Conservation (phyloP, 92 coral and sea anemone species). For the Phenganax stokvisi region DNA sequence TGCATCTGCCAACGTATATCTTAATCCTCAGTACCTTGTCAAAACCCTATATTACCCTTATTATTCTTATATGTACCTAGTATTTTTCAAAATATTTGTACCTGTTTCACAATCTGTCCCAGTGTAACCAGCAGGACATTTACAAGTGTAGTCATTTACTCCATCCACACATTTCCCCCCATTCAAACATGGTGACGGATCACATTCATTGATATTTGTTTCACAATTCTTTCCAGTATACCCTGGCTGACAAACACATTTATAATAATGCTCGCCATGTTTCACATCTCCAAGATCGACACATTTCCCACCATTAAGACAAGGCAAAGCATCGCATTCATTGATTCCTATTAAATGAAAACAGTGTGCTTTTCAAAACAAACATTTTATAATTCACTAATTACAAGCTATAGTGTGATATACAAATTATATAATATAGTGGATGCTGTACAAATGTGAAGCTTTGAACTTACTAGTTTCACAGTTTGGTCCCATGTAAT, state of each 20-base stretch:
- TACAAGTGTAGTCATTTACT: slow-evolving; percentile 18
- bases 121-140: slow-evolving; percentile 23
- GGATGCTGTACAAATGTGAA: too few relatives aligned
- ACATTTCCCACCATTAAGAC: slow-evolving; percentile 23
- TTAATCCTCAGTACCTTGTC: background rate
- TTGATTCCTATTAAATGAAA: slow-evolving; percentile 7
- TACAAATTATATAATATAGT: too few relatives aligned
- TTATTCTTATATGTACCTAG: background rate
- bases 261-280: slow-evolving; percentile 1
- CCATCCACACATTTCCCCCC: slow-evolving; percentile 26
- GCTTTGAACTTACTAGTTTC: slow-evolving; percentile 17
- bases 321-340: slow-evolving; percentile 26
- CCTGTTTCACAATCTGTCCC: slow-evolving; percentile 20
- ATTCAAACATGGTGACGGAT: slow-evolving; percentile 27
- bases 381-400: too few relatives aligned
- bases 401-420: too few relatives aligned
- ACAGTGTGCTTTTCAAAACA: too few relatives aligned
- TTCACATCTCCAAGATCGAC: slow-evolving; percentile 2
- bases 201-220: slow-evolving; percentile 16
- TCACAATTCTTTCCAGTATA: slow-evolving; percentile 17
- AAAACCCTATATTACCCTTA: background rate
- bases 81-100: background rate
- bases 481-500: slow-evolving; percentile 24
- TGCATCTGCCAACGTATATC: too few relatives aligned
- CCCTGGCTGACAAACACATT: slow-evolving; percentile 10